Evolutionary conservation across 2,113 vertebrate genomes (phyloP).

Genomic region (Clinocottus analis): DNA sequence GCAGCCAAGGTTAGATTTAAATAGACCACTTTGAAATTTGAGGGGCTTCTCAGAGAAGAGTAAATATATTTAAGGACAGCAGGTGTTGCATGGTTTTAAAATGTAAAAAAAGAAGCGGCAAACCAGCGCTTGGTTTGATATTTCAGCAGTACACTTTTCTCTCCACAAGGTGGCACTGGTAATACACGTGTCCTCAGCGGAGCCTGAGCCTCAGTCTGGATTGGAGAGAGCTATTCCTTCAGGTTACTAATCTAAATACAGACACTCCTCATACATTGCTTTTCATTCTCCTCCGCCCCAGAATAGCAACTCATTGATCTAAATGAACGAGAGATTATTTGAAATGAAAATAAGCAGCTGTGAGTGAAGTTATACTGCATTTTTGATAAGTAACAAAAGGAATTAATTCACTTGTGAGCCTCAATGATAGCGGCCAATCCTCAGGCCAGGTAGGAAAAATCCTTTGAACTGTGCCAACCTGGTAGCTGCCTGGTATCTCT

Average conservation of each 20-base stretch:
- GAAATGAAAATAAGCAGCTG: conserved; percentile 77
- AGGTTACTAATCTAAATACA: conserved; percentile 74
- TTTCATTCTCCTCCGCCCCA: conserved; percentile 59
- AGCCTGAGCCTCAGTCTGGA: conserved; percentile 14
- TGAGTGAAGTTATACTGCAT: conserved; percentile 64
- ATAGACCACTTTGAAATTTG: background rate
- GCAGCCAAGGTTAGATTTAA: conserved; percentile 33
- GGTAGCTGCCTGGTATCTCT: conserved; percentile 31
- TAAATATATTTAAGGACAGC: conserved; percentile 17
- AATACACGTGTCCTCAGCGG: conserved; percentile 54
- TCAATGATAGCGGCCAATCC: conserved; percentile 60
- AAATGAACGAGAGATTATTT: conserved; percentile 68
- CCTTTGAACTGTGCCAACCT: conserved; percentile 70
- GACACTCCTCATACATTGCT: conserved; percentile 66
- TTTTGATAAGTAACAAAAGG: conserved; percentile 77
- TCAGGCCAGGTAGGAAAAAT: conserved; percentile 47
- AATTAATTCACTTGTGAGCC: conserved; percentile 64
- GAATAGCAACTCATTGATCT: conserved; percentile 69
- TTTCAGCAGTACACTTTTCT: conserved; percentile 18
- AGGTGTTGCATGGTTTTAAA: background rate
- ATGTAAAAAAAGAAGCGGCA: background rate
- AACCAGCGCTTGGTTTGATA: conserved; percentile 16
- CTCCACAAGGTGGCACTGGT: conserved; percentile 82
- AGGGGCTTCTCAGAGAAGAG: background rate
- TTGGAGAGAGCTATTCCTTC: conserved; percentile 49